Conservation (phyloP, 2,888 invertebrate genomes). For the Drosophila quinaria region DNA sequence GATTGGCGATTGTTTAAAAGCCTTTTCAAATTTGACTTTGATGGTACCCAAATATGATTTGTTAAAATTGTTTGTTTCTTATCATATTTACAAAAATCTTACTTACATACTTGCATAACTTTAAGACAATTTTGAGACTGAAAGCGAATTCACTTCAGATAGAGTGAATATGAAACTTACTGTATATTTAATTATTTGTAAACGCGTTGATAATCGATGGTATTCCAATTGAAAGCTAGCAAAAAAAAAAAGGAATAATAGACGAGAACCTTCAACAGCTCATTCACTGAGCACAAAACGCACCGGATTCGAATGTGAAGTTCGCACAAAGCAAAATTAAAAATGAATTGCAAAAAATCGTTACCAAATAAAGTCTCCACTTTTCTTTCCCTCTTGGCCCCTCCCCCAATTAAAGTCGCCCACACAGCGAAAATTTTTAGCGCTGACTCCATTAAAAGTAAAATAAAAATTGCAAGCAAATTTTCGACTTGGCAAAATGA, state of each 20-base stretch:
- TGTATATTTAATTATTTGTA: too few species aligned
- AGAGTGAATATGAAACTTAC: too few species aligned
- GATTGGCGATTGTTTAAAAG: too few species aligned
- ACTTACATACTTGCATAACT: too few species aligned
- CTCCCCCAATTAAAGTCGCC: conserved; percentile 40
- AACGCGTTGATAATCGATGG: neutral
- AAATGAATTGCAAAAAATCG: conserved; percentile 65
- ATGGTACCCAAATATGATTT: neutral
- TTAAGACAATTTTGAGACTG: too few species aligned
- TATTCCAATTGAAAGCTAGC: neutral
- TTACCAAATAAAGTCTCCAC: conserved; percentile 41
- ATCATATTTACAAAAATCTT: too few species aligned
- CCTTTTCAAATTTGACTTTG: too few species aligned
- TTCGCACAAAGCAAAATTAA: conserved; percentile 59
- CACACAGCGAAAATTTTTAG: conserved; percentile 66
- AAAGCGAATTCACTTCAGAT: too few species aligned
- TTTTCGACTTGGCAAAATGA: conserved; percentile 69
- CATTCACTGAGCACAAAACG: neutral
- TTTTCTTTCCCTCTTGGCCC: neutral
- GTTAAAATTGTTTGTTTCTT: neutral
- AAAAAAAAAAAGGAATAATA: too few species aligned
- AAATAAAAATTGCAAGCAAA: conserved; percentile 66
- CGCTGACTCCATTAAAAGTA: conserved; percentile 76
- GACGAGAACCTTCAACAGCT: neutral
- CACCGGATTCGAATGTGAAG: conserved; percentile 36